Evolutionary conservation across 2,797 vertebrate genomes (phyloP).

Genomic region (Margarornis squamiger): DNA sequence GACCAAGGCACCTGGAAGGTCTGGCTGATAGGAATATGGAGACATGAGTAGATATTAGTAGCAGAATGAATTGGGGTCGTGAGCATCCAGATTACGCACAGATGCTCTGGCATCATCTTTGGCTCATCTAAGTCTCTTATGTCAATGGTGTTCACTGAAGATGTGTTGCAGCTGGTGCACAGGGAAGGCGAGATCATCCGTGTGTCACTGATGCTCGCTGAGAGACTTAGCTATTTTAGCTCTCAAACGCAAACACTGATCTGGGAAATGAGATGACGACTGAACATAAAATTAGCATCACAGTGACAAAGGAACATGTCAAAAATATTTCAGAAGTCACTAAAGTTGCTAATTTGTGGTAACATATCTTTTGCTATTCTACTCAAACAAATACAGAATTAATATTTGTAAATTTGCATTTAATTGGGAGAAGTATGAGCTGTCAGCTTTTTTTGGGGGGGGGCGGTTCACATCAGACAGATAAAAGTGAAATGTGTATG

Average conservation of each 20-base stretch:
- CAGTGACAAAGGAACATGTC: not conserved
- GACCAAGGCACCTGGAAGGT: not conserved
- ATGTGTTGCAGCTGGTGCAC: not conserved
- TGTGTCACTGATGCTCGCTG: not conserved
- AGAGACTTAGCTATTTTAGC: not conserved
- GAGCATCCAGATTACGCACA: not conserved
- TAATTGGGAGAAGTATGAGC: not conserved
- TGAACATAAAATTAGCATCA: slow-evolving; percentile 4
- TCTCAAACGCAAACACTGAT: not conserved
- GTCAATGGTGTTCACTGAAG: not conserved
- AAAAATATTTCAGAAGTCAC: slow-evolving; percentile 18
- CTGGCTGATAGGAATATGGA: not conserved
- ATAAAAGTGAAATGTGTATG: not conserved
- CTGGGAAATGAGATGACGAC: not conserved
- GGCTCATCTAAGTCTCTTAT: not conserved
- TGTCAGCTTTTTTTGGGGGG: not conserved
- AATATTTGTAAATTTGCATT: not conserved
- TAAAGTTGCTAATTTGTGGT: slow-evolving; percentile 3
- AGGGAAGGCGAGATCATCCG: not conserved
- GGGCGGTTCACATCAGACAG: not conserved
- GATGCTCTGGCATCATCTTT: not conserved
- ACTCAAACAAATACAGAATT: not conserved
- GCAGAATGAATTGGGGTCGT: not conserved
- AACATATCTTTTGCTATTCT: not conserved
- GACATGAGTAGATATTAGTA: not conserved